These are phyloP conservation scores for Stramonita haemastoma DNA, from an alignment of 2,888 invertebrate species.

Conservation along the genomic window DNA sequence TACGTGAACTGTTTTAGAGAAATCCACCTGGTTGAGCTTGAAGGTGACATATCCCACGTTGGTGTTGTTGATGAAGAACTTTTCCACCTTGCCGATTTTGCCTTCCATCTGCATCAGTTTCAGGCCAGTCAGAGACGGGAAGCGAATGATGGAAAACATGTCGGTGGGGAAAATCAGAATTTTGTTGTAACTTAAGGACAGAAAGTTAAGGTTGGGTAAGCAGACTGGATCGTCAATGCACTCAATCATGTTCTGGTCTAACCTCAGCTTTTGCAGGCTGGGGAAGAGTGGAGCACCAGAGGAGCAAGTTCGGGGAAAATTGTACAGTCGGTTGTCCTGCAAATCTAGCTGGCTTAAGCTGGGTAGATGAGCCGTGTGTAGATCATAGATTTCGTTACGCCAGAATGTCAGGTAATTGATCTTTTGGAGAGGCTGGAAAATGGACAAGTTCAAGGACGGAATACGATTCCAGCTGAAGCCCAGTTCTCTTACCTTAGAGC, in stretches of 20 bases:
- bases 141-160: background rate
- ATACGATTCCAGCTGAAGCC: slow-evolving; percentile 16
- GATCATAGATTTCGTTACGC: background rate
- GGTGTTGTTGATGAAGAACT: slow-evolving; percentile 5
- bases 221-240: background rate
- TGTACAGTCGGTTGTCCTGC: background rate
- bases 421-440: background rate
- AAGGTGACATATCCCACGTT: background rate
- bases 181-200: background rate
- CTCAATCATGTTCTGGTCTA: background rate
- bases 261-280: background rate
- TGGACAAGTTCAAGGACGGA: background rate
- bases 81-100: background rate
- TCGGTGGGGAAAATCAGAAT: background rate
- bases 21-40: slow-evolving; percentile 14
- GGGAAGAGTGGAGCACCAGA: background rate
- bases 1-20: background rate
- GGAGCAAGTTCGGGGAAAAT: background rate
- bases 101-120: slow-evolving; percentile 7
- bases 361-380: background rate
- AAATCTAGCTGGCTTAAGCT: background rate
- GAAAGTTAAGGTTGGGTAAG: background rate
- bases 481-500: background rate
- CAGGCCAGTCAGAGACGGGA: background rate
- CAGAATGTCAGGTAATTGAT: background rate